Percentiles rank a stretch among this genome's conserved stretches.
phyloP scores from a whole-genome alignment of 1,140 invertebrate species.

The Halesus radiatus region DNA sequence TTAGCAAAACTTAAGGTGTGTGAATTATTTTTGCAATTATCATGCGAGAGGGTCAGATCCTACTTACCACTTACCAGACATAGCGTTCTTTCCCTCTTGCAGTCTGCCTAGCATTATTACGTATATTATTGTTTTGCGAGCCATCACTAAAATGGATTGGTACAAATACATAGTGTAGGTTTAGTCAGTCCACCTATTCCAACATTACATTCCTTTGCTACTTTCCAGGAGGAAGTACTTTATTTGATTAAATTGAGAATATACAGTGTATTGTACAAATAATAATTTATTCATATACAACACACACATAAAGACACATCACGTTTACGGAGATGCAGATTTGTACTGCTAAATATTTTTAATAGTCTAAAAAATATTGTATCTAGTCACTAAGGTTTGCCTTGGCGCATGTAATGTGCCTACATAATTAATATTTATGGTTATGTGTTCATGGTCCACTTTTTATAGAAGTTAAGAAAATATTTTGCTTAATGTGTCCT shows the following conservation, averaged over 20 bases:
- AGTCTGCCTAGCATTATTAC: not conserved
- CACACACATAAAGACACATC: not conserved
- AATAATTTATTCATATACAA: constrained; percentile 6
- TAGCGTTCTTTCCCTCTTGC: not conserved
- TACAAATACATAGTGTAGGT: constrained; percentile 47
- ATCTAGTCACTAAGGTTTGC: constrained; percentile 17
- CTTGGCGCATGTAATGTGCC: too few species aligned
- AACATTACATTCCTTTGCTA: constrained; percentile 51
- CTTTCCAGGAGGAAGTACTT: too few species aligned
- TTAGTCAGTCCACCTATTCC: constrained; percentile 57
- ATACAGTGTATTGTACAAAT: not conserved
- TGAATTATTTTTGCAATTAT: too few species aligned
- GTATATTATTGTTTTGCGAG: constrained; percentile 2
- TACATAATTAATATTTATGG: too few species aligned
- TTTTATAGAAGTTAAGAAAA: too few species aligned
- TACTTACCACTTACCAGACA: too few species aligned
- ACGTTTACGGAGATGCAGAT: too few species aligned
- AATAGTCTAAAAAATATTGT: not conserved
- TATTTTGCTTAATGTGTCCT: too few species aligned
- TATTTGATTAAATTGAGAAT: not conserved
- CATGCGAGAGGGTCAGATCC: too few species aligned
- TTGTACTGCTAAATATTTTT: not conserved
- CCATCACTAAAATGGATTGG: constrained; percentile 39
- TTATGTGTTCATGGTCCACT: too few species aligned
- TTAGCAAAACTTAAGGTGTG: not conserved